Evolutionary conservation across 2,888 invertebrate species (phyloP).

Genomic region (Labia minor): DNA sequence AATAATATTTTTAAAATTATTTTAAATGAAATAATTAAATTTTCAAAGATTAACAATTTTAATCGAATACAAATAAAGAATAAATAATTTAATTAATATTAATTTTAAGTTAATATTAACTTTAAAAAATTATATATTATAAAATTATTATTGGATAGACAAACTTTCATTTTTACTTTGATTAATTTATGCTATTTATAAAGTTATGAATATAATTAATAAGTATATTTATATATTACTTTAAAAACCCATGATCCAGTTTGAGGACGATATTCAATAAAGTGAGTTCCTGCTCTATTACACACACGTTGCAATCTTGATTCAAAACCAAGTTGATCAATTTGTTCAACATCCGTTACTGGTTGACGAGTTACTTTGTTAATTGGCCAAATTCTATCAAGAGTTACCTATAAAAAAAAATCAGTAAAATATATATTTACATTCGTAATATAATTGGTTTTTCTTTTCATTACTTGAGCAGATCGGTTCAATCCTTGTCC

Average conservation of each 20-base stretch:
- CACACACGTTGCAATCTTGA: constrained; percentile 73
- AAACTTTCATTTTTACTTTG: too few species aligned
- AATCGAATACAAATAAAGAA: not conserved
- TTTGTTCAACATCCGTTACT: constrained; percentile 67
- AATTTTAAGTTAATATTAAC: not conserved
- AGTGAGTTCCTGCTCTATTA: constrained; percentile 76
- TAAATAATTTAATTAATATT: not conserved
- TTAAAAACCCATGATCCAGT: constrained; percentile 97
- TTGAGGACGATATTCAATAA: constrained; percentile 88
- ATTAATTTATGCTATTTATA: too few species aligned
- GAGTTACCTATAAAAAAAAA: constrained; percentile 47
- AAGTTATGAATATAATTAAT: too few species aligned
- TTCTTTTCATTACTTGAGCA: constrained; percentile 47
- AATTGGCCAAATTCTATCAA: constrained; percentile 89
- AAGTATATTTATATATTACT: too few species aligned
- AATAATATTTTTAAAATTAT: not conserved
- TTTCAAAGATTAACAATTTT: too few species aligned
- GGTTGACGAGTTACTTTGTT: constrained; percentile 70
- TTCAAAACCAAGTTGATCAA: constrained; percentile 73
- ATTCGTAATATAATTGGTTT: too few species aligned
- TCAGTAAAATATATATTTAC: constrained; percentile 24
- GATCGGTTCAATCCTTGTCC: constrained; percentile 81
- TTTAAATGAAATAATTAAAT: constrained; percentile 15
- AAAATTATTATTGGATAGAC: constrained; percentile 14
- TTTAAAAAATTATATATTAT: constrained; percentile 15